Evolutionary conservation across 2,888 invertebrate species (phyloP).

Genomic region (Zaprionus obscuricornis): DNA sequence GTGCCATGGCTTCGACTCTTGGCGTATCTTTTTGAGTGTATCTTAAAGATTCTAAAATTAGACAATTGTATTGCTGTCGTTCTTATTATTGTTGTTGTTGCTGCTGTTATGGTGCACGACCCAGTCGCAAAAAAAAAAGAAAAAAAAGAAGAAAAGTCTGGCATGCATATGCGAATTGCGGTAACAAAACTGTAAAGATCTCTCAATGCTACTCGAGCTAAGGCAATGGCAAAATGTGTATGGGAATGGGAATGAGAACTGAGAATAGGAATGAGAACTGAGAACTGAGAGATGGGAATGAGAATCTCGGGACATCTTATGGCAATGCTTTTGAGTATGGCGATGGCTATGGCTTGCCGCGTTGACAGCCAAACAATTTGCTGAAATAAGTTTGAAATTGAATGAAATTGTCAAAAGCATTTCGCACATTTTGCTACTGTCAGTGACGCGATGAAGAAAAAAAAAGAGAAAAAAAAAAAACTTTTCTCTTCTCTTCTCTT

Average conservation of each 20-base stretch:
- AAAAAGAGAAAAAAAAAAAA: neutral
- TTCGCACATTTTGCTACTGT: conserved; percentile 65
- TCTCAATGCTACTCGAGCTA: too few relatives aligned
- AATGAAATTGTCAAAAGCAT: conserved; percentile 79
- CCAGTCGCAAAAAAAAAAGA: conserved; percentile 38
- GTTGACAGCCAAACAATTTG: conserved; percentile 78
- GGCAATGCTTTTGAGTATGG: neutral
- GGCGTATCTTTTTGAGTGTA: conserved; percentile 76
- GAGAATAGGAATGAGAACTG: too few relatives aligned
- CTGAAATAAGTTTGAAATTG: conserved; percentile 78
- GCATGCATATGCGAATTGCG: conserved; percentile 60
- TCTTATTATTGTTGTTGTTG: conserved; percentile 22
- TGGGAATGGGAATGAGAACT: too few relatives aligned
- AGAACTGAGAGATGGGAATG: conserved; percentile 4
- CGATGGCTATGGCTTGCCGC: conserved; percentile 50
- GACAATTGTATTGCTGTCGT: conserved; percentile 62
- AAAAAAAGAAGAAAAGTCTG: conserved; percentile 21
- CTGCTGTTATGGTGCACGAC: conserved; percentile 52
- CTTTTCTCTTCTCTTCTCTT: conserved; percentile 4
- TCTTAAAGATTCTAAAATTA: conserved; percentile 79
- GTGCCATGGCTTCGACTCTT: conserved; percentile 10
- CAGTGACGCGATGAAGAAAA: conserved; percentile 24
- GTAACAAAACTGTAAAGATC: conserved; percentile 34
- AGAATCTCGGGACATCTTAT: neutral
- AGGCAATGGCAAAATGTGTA: too few relatives aligned